Evolutionary conservation across 2,888 invertebrate species (phyloP).

Genomic region (Nomada ferruginata): DNA sequence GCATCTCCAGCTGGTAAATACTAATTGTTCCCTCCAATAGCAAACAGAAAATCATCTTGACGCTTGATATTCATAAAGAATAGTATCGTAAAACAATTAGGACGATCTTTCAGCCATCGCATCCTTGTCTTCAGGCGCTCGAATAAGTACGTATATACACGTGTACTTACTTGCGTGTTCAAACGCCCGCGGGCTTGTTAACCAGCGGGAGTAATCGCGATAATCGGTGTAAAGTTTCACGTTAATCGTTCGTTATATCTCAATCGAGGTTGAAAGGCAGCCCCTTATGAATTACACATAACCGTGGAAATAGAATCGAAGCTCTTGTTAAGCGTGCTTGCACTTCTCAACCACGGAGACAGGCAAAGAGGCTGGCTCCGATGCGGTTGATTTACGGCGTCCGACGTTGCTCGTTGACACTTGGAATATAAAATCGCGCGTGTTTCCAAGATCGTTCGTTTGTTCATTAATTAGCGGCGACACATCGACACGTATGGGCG

Average conservation of each 20-base stretch:
- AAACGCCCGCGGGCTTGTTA: constrained; percentile 26
- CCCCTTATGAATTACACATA: constrained; percentile 51
- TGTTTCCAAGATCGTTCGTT: neutral
- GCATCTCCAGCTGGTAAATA: no score
- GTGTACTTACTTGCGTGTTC: constrained; percentile 20
- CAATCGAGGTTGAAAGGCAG: constrained; percentile 45
- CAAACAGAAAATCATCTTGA: neutral
- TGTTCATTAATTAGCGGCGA: constrained; percentile 36
- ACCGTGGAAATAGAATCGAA: constrained; percentile 47
- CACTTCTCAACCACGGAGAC: constrained; percentile 9
- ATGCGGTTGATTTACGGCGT: constrained; percentile 23
- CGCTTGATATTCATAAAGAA: neutral
- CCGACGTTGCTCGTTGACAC: neutral
- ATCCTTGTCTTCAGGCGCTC: neutral
- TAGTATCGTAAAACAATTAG: neutral
- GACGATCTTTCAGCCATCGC: constrained; percentile 19
- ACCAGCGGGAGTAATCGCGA: constrained; percentile 51
- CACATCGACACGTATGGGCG: constrained; percentile 15
- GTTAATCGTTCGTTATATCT: constrained; percentile 64
- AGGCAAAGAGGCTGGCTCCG: constrained; percentile 4
- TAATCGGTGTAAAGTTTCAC: constrained; percentile 56
- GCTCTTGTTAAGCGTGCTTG: constrained; percentile 24
- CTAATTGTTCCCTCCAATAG: neutral
- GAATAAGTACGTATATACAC: neutral
- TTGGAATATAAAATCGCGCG: neutral